Evolutionary conservation across 1,140 invertebrate species (phyloP), one percentile per base, ranked within the genome.

Genomic region (Choristoneura fumiferana): DNA sequence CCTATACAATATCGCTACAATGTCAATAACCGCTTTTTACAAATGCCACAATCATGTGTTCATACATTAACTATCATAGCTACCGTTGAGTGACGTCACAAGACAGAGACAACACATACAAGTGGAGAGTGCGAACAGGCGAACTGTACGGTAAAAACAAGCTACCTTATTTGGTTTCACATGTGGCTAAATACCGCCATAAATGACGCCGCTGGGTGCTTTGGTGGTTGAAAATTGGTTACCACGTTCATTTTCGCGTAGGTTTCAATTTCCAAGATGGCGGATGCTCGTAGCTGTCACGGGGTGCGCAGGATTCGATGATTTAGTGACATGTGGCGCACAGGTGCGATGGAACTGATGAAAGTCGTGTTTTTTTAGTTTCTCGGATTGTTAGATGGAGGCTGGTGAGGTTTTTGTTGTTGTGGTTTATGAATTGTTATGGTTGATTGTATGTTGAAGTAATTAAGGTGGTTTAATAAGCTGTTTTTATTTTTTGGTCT

Each of bases 141-240:
- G 43, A 35, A 62, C 2, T n/a, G 12, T 38, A 59, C 33, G 63
- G 64, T 67, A 76, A 81, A 76, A 77, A 76, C 83, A 78, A 78
- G 62, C 74, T 81, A 57, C 78, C 81, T 75, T 78, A 84, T 83
- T 82, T 65, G 79, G 73, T 67, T 53, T 80, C 83, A 81, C 66
- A 81, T 86, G 81, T 79, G 69, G 58, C 76, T 71, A 83, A 84
- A 84, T 81, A 78, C 78, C 63, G 69, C 57, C 58, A 77, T 84
- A 82, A 73, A 60, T 54, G 59, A 53, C 60, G 59, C 73, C 68
- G 38, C 58, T 54, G 45, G 40, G 62, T 53, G 64, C 60, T 58
- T 73, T 74, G 63, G 40, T 43, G 17, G 40, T 62, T 61, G 62
- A 57, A 57, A 64, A 60, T 84, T 76, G 63, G 68, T 62, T 58